Percentiles rank a stretch among this genome's conserved stretches.
Conservation (phyloP, 2,113 vertebrate species). For the Acrocephalus arundinaceus region DNA sequence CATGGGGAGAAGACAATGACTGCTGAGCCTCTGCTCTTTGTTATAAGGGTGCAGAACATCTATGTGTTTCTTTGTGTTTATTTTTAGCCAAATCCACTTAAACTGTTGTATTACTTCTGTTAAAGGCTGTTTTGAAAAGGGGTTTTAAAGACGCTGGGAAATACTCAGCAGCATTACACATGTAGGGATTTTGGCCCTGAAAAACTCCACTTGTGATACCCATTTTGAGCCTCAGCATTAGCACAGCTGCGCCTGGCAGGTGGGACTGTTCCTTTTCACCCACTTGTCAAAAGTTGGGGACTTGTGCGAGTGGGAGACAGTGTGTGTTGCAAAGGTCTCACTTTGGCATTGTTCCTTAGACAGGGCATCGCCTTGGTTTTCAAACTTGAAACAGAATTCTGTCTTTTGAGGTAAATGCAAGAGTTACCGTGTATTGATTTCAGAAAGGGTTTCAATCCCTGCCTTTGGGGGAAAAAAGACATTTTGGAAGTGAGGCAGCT, state of each 20-base stretch:
- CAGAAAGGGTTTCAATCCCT: not conserved
- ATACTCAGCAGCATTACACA: not conserved
- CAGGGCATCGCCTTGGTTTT: not conserved
- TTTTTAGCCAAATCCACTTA: not conserved
- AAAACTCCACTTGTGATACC: not conserved
- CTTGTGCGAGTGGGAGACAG: not conserved
- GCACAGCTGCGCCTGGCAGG: not conserved
- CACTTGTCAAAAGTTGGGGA: not conserved
- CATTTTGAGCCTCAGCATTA: not conserved
- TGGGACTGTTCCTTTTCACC: not conserved
- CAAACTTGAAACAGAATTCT: not conserved
- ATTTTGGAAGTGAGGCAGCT: not conserved
- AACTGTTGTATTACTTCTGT: not conserved
- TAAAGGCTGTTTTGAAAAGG: not conserved
- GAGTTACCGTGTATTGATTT: not conserved
- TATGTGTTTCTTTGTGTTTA: not conserved
- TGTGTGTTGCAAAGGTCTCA: not conserved
- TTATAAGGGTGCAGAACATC: not conserved
- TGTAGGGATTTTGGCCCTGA: not conserved
- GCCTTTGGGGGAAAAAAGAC: not conserved
- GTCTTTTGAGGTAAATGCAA: not conserved
- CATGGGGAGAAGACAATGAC: rapidly evolving
- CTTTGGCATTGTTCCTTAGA: not conserved
- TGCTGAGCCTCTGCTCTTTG: not conserved
- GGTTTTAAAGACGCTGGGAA: not conserved